Evolutionary conservation across 2,113 vertebrate genomes (phyloP).

Genomic region (Cinclus cinclus): DNA sequence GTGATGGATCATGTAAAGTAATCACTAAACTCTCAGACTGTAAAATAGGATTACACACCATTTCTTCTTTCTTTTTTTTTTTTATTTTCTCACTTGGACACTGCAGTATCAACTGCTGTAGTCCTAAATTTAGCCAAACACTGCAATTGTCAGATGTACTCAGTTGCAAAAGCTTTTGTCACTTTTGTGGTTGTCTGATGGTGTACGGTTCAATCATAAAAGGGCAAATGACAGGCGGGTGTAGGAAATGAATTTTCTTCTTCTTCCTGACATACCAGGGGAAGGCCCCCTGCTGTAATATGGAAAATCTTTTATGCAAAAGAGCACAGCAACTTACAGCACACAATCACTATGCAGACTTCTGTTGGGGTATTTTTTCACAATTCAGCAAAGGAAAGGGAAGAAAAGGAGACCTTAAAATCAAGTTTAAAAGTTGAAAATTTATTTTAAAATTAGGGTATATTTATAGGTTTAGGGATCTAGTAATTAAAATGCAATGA

Average conservation of each 20-base stretch:
- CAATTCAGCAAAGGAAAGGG: slow-evolving; percentile 23
- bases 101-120: slow-evolving; percentile 16
- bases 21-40: slow-evolving; percentile 28
- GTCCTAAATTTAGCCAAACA: slow-evolving; percentile 67
- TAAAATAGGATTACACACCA: neutral
- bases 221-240: slow-evolving; percentile 75
- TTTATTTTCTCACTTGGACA: neutral
- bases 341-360: slow-evolving; percentile 71
- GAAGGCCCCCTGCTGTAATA: slow-evolving; percentile 77
- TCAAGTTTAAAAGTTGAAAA: slow-evolving; percentile 50
- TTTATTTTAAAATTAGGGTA: neutral
- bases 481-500: slow-evolving; percentile 12
- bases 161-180: slow-evolving; percentile 73
- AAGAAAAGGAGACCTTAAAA: slow-evolving; percentile 31
- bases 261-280: slow-evolving; percentile 74
- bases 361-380: slow-evolving; percentile 1
- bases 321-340: slow-evolving; percentile 73
- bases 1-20: slow-evolving; percentile 21
- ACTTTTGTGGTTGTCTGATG: slow-evolving; percentile 71
- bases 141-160: slow-evolving; percentile 67
- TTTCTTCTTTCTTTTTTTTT: neutral
- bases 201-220: slow-evolving; percentile 75
- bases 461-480: neutral
- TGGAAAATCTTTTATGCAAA: slow-evolving; percentile 82
- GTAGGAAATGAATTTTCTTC: slow-evolving; percentile 78